Percentiles rank a stretch among this genome's conserved stretches.
Evolutionary conservation across 2,888 invertebrate genomes (phyloP).

Genomic region (Monopis laevigella): DNA sequence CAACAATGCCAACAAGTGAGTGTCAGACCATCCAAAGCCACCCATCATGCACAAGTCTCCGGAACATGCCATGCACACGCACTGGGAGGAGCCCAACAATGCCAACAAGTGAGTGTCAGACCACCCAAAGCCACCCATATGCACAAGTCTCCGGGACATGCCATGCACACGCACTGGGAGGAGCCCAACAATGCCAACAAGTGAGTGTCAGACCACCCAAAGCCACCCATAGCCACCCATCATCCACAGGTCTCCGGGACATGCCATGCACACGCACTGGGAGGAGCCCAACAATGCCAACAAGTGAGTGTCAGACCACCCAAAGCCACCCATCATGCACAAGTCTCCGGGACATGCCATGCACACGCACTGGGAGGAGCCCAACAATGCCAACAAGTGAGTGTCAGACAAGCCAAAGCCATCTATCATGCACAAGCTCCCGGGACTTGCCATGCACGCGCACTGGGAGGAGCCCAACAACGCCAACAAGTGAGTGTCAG

Average conservation of each 20-base stretch:
- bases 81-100: slow-evolving; percentile 72
- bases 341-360: slow-evolving; percentile 40
- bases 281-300: slow-evolving; percentile 64
- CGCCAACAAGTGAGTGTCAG: slow-evolving; percentile 30
- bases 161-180: slow-evolving; percentile 77
- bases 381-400: slow-evolving; percentile 33
- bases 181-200: slow-evolving; percentile 56
- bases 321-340: too few relatives aligned
- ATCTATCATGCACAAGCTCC: slow-evolving; percentile 18
- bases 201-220: too few relatives aligned
- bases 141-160: slow-evolving; percentile 27
- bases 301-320: slow-evolving; percentile 28
- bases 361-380: slow-evolving; percentile 79
- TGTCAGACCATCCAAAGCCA: too few relatives aligned
- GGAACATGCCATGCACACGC: slow-evolving; percentile 66
- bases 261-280: slow-evolving; percentile 73
- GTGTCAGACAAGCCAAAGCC: slow-evolving; percentile 16
- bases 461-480: slow-evolving; percentile 74
- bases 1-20: slow-evolving; percentile 30
- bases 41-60: slow-evolving; percentile 24
- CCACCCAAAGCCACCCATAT: too few relatives aligned
- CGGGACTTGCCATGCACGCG: slow-evolving; percentile 62
- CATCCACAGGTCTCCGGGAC: slow-evolving; percentile 25
- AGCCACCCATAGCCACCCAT: too few relatives aligned
- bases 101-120: slow-evolving; percentile 31